Conservation (phyloP, 2,888 invertebrate species). For the Ectemnius cavifrons region DNA sequence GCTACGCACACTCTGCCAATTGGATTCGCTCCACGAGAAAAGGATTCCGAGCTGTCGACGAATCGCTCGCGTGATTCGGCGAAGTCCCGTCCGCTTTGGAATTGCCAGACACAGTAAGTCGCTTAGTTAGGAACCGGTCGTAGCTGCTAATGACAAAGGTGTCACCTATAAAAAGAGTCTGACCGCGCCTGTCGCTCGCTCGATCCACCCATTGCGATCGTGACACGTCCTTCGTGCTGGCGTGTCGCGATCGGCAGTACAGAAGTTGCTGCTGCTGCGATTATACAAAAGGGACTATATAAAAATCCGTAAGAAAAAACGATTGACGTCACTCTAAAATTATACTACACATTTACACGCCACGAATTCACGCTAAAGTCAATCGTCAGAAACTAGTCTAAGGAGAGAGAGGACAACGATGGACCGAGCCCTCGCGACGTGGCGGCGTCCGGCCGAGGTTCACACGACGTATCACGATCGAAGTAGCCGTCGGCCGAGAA, state of each 20-base stretch:
- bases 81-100: no score
- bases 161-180: conserved; percentile 8
- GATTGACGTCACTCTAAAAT: conserved; percentile 47
- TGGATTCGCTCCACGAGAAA: not conserved
- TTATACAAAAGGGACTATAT: conserved; percentile 57
- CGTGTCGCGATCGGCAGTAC: conserved; percentile 31
- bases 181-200: conserved; percentile 20
- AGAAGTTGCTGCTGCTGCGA: conserved; percentile 38
- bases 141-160: not conserved
- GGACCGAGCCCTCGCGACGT: conserved; percentile 18
- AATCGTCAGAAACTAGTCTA: conserved; percentile 49
- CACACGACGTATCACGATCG: conserved; percentile 13
- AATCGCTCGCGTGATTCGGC: no score
- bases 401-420: conserved; percentile 38
- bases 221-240: conserved; percentile 16
- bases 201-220: conserved; percentile 26
- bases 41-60: no score
- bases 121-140: conserved; percentile 5
- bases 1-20: not conserved
- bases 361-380: conserved; percentile 47
- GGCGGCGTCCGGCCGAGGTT: no score
- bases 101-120: no score
- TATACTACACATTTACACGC: conserved; percentile 56
- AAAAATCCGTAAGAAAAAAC: conserved; percentile 59
- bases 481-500: conserved; percentile 3